Base-by-base conservation (phyloP, 2,113 vertebrate genomes). In the Ceratotherium simum region DNA sequence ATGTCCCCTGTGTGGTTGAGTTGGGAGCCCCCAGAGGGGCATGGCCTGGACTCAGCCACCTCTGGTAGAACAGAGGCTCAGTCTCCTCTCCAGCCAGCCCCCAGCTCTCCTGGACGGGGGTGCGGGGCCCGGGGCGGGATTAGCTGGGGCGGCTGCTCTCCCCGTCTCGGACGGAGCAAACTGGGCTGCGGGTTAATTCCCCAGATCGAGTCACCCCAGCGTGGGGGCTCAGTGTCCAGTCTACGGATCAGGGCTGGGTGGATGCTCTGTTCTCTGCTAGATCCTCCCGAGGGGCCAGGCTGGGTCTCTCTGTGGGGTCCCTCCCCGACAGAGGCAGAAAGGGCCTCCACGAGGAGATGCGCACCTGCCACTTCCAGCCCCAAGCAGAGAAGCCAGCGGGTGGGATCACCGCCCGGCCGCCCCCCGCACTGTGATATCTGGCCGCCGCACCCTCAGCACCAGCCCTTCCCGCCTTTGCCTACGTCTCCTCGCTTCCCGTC, bases 401-500 rank as follows among this genome's bases (percentile, higher is more conserved):
- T 18, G 0, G 86, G 33, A 14, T 93, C 92, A 0, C 73, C 80
- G 0, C 9, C 2, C 31, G 5, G 79, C 85, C 0, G 0, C 97
- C 88, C 3, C 92, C 97, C 0, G 91, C 98, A 7, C 58, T 98
- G 33, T 99, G 98, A 98, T 99, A 98, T 75, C 60, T 99, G 96
- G 91, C 98, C 0, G 86, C 98, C 7, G 64, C 90, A 0, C 81
- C 98, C 3, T 56, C 96, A 9, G 86, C 95, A 3, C 93, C 98
- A 0, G 76, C 95, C 33, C 95, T 98, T n/a, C 0, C 98, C 0
- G 58, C 98, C 39, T n/a, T 98, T 3, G 16, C 98, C 97, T 99
- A 98, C 69, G 62, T 99, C 48, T 96, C 99, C 0, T 85, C 98
- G 0, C 51, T 99, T 58, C 99, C 99, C 1, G 64, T 98, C 64